Evolutionary conservation across 2,113 vertebrate species (phyloP).

Genomic region (Anseranas semipalmata): DNA sequence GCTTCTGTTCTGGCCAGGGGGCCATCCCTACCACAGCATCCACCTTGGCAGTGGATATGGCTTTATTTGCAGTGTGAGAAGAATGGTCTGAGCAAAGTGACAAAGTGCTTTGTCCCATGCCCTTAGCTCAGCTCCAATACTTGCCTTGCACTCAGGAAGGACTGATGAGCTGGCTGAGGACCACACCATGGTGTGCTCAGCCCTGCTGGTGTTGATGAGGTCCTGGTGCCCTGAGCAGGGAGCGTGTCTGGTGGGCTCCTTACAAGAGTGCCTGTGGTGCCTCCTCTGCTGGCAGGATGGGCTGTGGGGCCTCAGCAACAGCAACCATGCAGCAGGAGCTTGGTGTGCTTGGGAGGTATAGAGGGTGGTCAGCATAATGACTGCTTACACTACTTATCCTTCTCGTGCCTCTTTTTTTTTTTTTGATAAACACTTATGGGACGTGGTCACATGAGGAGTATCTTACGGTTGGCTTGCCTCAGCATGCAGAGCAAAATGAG

Average conservation of each 20-base stretch:
- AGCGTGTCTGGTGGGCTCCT: no score
- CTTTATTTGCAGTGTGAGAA: not conserved
- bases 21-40: no score
- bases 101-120: fast-evolving
- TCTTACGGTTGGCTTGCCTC: not conserved
- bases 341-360: no score
- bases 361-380: not conserved
- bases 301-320: not conserved
- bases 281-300: no score
- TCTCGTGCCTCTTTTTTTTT: not conserved
- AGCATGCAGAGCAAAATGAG: not conserved
- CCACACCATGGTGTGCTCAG: no score
- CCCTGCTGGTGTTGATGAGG: no score
- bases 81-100: not conserved
- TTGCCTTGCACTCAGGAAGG: no score
- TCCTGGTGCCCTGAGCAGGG: no score
- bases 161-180: no score
- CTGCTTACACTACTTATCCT: not conserved
- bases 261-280: no score
- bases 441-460: not conserved
- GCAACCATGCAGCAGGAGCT: no score
- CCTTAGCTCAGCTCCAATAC: not conserved
- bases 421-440: not conserved
- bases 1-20: not conserved
- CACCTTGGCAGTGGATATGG: not conserved